Percentiles rank a stretch among this genome's conserved stretches.
Evolutionary conservation across 2,113 vertebrate genomes (phyloP).

Genomic region (Polyodon spathula): DNA sequence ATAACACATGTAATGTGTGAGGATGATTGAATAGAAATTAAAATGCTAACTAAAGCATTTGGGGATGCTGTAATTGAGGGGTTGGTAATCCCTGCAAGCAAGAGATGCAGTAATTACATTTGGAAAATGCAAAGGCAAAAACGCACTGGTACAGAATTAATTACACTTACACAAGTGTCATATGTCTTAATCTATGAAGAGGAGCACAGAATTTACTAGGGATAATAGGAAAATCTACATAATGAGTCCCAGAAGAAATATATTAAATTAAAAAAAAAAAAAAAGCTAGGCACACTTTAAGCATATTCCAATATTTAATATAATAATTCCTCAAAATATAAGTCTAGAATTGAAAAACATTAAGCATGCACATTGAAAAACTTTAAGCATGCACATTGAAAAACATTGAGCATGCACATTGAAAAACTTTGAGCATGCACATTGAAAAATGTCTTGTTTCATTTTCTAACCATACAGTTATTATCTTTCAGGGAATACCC

Average conservation of each 20-base stretch:
- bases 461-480: background rate
- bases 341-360: background rate
- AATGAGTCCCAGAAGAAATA: slow-evolving; percentile 41
- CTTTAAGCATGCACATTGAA: background rate
- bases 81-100: too few species aligned
- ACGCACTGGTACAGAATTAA: slow-evolving; percentile 34
- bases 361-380: background rate
- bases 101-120: too few species aligned
- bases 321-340: background rate
- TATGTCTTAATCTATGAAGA: slow-evolving; percentile 38
- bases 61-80: too few species aligned
- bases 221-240: slow-evolving; percentile 38
- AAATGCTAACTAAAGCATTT: too few species aligned
- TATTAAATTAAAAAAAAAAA: slow-evolving; percentile 21
- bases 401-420: background rate
- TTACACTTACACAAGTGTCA: slow-evolving; percentile 47
- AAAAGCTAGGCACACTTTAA: too few species aligned
- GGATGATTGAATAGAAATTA: too few species aligned
- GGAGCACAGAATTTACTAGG: slow-evolving; percentile 34
- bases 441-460: too few species aligned
- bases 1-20: too few species aligned
- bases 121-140: too few species aligned
- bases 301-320: too few species aligned
- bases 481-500: slow-evolving; percentile 1
- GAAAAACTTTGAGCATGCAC: background rate